A percentile compares a stretch with the other conserved stretches of the same genome.
Conservation (phyloP, 2,888 invertebrate genomes). For the Terebella lapidaria region DNA sequence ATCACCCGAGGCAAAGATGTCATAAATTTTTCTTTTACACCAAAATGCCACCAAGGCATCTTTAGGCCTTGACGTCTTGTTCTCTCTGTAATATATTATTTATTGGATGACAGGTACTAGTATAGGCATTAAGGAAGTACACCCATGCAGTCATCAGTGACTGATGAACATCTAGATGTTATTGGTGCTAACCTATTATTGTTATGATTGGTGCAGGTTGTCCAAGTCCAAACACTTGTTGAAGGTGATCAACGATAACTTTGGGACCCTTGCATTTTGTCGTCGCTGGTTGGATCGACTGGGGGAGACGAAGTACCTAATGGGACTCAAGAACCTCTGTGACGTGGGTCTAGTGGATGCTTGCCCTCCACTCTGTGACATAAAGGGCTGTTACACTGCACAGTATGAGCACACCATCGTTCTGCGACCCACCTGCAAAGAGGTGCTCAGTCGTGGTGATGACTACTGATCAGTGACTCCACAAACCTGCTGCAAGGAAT, state of each 20-base stretch:
- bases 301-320: conserved; percentile 94
- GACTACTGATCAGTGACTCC: too few species aligned
- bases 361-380: conserved; percentile 96
- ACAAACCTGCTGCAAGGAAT: too few species aligned
- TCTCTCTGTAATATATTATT: too few species aligned
- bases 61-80: too few species aligned
- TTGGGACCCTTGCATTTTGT: conserved; percentile 96
- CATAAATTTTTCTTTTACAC: too few species aligned
- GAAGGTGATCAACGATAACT: conserved; percentile 90
- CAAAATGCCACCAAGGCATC: too few species aligned
- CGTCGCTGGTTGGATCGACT: conserved; percentile 97
- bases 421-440: conserved; percentile 95
- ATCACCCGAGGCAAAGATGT: too few species aligned
- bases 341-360: conserved; percentile 97
- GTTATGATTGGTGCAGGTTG: conserved; percentile 58
- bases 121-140: too few species aligned
- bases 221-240: conserved; percentile 88
- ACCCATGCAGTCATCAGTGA: too few species aligned
- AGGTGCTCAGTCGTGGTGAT: conserved; percentile 91
- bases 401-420: conserved; percentile 99
- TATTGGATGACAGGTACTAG: too few species aligned
- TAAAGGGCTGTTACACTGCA: conserved; percentile 96
- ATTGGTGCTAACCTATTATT: neutral
- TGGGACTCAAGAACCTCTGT: conserved; percentile 96
- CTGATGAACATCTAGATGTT: neutral